Evolutionary conservation across 2,888 invertebrate genomes (phyloP), one percentile per base, ranked within the genome.

Genomic region (Crossocerus cetratus): DNA sequence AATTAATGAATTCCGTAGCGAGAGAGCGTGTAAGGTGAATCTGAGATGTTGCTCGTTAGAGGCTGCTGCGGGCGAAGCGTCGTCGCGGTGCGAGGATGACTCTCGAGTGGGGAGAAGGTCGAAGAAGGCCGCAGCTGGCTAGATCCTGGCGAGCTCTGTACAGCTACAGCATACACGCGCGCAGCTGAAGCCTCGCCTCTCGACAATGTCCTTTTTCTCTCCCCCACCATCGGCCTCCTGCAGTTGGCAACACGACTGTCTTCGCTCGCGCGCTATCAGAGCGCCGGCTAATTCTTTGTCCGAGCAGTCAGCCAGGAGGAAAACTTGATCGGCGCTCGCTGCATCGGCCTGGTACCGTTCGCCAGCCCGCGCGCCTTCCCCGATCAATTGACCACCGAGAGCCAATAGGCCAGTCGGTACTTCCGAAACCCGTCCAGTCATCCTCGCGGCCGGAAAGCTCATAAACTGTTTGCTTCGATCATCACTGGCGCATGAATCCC

Each of bases 111-210:
- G 87, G 86, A 83, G 88, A 89, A 88, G 88, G 88, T 88, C 88
- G 88, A 85, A 87, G 88, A 89, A 88, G 88, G 88, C 87, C 88
- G 86, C 87, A 84, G 86, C 87, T 86, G 86, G 84, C 77, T 86
- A 84, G 82, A 82, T 80, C 83, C 80, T 77, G 81, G 82, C 80
- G 32, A 0, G 32, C 32, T 3, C 8, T 32, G 8, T 32, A 32
- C 32, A 32, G 32, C 32, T n/a, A n/a, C n/a, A n/a, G n/a, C n/a
- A n/a, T n/a, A 32, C 81, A 79, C 68, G 74, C 75, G 69, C 32
- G 73, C 78, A 74, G 72, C 78, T 78, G 80, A 23, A 72, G 65
- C 75, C 74, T 23, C 23, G 23, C 23, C 23, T 23, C 76, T 64
- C 68, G 65, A 66, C 75, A 66, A 81, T 77, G 77, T 76, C 77